Conservation (phyloP, 2,113 vertebrate species). For the Pristiophorus japonicus region DNA sequence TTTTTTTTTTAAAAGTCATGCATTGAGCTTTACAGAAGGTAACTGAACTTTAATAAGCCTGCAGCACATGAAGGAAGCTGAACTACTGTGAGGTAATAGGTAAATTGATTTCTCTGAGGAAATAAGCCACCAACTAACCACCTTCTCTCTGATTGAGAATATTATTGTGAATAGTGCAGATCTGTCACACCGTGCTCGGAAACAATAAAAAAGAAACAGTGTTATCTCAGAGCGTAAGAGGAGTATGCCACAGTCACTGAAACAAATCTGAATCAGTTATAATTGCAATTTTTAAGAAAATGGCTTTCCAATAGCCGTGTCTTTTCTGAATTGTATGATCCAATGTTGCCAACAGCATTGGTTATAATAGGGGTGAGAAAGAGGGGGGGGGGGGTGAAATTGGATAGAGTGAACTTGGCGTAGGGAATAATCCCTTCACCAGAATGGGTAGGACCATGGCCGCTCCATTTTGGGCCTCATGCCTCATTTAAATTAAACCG, state of each 20-base stretch:
- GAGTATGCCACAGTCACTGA: neutral
- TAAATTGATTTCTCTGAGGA: conserved; percentile 32
- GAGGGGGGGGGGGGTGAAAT: neutral
- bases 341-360: neutral
- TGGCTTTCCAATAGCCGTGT: neutral
- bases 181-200: neutral
- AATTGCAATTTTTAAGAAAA: neutral
- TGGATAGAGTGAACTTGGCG: neutral
- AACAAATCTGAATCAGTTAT: neutral
- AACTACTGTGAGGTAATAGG: neutral
- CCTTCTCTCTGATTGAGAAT: conserved; percentile 5
- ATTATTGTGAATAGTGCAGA: neutral
- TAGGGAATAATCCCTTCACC: neutral
- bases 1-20: neutral
- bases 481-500: neutral
- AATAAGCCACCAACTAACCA: conserved; percentile 14
- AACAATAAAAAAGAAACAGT: neutral
- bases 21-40: neutral
- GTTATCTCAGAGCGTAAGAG: neutral
- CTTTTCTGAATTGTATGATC: neutral
- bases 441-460: neutral
- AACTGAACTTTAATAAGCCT: conserved; percentile 30
- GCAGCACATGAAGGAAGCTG: neutral
- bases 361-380: neutral
- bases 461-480: neutral